A percentile compares a stretch with the other conserved stretches of the same genome.
Evolutionary conservation across 2,888 invertebrate genomes (phyloP).

Genomic region (Calameuta idolon): DNA sequence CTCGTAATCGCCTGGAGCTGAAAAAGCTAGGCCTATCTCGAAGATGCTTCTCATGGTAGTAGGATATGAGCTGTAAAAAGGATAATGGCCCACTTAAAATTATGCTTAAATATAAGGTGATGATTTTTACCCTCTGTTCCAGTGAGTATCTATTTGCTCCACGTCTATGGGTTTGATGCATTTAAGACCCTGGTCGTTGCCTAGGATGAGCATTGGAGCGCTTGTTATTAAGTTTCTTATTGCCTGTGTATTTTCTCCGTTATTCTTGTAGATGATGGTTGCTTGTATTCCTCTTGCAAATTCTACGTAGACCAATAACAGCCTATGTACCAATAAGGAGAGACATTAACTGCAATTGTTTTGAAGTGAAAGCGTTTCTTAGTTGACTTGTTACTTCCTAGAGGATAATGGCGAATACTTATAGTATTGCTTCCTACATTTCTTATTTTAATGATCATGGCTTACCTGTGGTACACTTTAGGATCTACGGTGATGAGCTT

Average conservation of each 20-base stretch:
- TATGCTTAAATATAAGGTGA: slow-evolving; percentile 5
- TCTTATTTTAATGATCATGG: neutral
- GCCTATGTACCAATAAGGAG: slow-evolving; percentile 37
- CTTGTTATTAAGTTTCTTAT: slow-evolving; percentile 10
- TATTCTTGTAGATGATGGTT: slow-evolving; percentile 43
- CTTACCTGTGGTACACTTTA: slow-evolving; percentile 54
- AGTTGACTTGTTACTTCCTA: too few species aligned
- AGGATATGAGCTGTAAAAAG: slow-evolving; percentile 23
- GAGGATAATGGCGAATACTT: too few species aligned
- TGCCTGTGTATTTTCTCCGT: neutral
- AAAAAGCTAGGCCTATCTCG: slow-evolving; percentile 56
- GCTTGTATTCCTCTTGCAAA: slow-evolving; percentile 52
- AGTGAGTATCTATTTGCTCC: slow-evolving; percentile 37
- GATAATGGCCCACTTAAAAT: neutral
- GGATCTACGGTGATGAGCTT: slow-evolving; percentile 49
- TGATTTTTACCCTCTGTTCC: slow-evolving; percentile 56
- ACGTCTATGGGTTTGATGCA: slow-evolving; percentile 40
- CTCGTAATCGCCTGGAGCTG: slow-evolving; percentile 44
- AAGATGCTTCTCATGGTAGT: slow-evolving; percentile 53
- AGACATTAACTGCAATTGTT: neutral
- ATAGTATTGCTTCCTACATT: neutral
- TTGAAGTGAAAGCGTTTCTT: slow-evolving; percentile 3
- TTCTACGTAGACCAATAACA: slow-evolving; percentile 55
- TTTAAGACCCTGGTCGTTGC: slow-evolving; percentile 46
- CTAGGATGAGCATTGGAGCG: slow-evolving; percentile 38